Evolutionary conservation across 2,797 vertebrate species (phyloP).

Genomic region (Squalus acanthias): DNA sequence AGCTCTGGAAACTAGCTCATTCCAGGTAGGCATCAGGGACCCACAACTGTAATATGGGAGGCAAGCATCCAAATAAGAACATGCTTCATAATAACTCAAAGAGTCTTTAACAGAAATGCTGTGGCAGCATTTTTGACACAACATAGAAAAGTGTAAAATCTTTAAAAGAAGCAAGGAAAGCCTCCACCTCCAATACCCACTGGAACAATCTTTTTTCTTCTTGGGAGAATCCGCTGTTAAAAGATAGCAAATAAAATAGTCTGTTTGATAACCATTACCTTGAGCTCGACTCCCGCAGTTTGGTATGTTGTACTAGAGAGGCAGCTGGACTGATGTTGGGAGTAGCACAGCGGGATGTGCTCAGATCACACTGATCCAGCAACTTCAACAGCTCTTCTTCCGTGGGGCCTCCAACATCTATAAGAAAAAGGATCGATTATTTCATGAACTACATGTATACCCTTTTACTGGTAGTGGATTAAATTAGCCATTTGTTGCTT

Average conservation of each 20-base stretch:
- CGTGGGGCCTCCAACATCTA: slow-evolving; percentile 83
- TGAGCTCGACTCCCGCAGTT: slow-evolving; percentile 83
- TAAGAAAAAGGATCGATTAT: slow-evolving; percentile 39
- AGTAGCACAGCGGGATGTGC: slow-evolving; percentile 88
- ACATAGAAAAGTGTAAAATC: background rate
- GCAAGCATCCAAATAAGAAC: background rate
- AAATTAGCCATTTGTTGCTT: background rate
- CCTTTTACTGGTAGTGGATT: background rate
- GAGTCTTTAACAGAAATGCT: background rate
- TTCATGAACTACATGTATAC: background rate
- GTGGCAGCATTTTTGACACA: background rate
- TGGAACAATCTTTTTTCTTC: background rate
- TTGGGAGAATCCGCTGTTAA: background rate
- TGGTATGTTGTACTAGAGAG: slow-evolving; percentile 82
- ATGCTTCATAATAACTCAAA: background rate
- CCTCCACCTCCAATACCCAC: background rate
- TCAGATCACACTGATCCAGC: slow-evolving; percentile 93
- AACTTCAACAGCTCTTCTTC: slow-evolving; percentile 90
- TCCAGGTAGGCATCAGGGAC: background rate
- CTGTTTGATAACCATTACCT: slow-evolving; percentile 60
- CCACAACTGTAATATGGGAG: background rate
- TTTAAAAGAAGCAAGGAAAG: background rate
- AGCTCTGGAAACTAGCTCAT: background rate
- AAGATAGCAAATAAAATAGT: slow-evolving; percentile 18
- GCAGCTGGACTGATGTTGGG: slow-evolving; percentile 95